Evolutionary conservation across 2,888 invertebrate species (phyloP).

Genomic region (Rhorus exstirpatorius): DNA sequence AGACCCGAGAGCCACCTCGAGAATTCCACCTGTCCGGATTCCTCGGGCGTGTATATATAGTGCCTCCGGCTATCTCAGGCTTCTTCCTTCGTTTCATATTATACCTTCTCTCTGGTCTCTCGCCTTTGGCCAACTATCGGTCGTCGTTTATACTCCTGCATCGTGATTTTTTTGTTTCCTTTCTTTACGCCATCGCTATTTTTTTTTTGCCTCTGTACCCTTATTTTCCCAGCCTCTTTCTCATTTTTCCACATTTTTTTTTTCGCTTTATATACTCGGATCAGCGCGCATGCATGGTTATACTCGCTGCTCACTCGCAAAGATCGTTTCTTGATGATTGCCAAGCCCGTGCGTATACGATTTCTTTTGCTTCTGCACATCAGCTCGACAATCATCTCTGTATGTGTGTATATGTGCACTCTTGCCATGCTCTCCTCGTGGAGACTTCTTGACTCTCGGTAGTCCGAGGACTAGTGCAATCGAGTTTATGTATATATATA

Average conservation of each 20-base stretch:
- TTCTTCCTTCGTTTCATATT: slow-evolving; percentile 13
- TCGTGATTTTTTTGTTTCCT: slow-evolving; percentile 38
- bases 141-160: slow-evolving; percentile 39
- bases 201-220: slow-evolving; percentile 7
- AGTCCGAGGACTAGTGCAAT: slow-evolving; percentile 28
- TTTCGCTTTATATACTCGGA: not conserved
- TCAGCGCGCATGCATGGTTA: slow-evolving; percentile 19
- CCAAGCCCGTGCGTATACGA: slow-evolving; percentile 39
- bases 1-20: slow-evolving; percentile 41
- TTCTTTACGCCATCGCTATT: slow-evolving; percentile 23
- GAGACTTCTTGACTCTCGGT: slow-evolving; percentile 39
- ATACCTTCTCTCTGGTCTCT: not conserved
- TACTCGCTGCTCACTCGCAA: slow-evolving; percentile 24
- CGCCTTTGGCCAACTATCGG: slow-evolving; percentile 3
- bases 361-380: slow-evolving; percentile 54
- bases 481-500: slow-evolving; percentile 9
- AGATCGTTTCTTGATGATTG: slow-evolving; percentile 67
- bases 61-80: slow-evolving; percentile 24
- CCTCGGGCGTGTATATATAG: slow-evolving; percentile 53
- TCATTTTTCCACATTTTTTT: slow-evolving; percentile 14
- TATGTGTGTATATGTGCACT: not conserved
- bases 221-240: not conserved
- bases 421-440: slow-evolving; percentile 11
- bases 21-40: slow-evolving; percentile 70
- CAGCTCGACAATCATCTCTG: slow-evolving; percentile 16